Conservation (phyloP, 2,797 vertebrate genomes). For the Sebastes cheni region DNA sequence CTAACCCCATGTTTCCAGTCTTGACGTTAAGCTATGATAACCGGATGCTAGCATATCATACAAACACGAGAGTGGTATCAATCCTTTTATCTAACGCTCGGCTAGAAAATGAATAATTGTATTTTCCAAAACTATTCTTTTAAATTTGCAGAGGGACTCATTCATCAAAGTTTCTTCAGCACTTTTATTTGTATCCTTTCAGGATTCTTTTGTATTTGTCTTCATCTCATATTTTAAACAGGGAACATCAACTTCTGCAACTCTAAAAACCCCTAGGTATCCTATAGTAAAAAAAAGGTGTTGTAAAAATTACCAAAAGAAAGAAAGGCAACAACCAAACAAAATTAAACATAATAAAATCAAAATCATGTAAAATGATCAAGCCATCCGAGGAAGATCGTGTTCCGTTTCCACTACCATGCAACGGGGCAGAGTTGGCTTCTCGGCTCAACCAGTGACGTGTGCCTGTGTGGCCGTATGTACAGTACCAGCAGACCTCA, state of each 20-base stretch:
- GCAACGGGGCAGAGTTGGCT: conserved; percentile 61
- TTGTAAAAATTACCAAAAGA: conserved; percentile 33
- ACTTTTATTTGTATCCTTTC: conserved; percentile 66
- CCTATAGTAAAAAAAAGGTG: conserved; percentile 49
- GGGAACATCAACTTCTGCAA: conserved; percentile 64
- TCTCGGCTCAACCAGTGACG: conserved; percentile 53
- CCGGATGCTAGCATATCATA: neutral
- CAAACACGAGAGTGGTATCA: neutral
- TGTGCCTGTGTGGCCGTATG: conserved; percentile 51
- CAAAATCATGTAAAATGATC: conserved; percentile 53
- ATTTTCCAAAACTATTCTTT: conserved; percentile 1
- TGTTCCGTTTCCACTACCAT: conserved; percentile 70
- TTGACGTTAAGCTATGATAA: neutral
- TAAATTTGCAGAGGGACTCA: conserved; percentile 35
- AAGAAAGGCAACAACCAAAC: conserved; percentile 61
- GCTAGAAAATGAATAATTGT: neutral
- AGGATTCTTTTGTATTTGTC: conserved; percentile 48
- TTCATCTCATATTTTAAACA: conserved; percentile 60
- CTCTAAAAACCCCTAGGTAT: conserved; percentile 65
- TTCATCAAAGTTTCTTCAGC: conserved; percentile 53
- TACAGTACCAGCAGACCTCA: conserved; percentile 54
- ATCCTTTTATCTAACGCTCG: neutral
- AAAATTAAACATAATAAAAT: conserved; percentile 52
- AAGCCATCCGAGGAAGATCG: conserved; percentile 64
- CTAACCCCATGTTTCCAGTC: neutral